These are phyloP conservation scores for Brachionus paranguensis DNA, from an alignment of 1,140 invertebrate genomes.

Conservation along the genomic window DNA sequence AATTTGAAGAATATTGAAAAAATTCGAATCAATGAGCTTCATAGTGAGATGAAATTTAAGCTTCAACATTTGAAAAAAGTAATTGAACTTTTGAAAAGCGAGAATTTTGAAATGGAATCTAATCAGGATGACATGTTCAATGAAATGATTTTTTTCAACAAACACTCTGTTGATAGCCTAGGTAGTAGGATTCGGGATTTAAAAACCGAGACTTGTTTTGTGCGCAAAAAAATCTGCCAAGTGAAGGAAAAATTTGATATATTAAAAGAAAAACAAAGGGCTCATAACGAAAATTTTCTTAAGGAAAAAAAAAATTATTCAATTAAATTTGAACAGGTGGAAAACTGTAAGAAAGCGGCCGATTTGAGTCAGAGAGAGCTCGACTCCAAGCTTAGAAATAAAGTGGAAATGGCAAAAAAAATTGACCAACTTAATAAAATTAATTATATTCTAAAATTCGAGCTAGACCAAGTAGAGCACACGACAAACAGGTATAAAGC, in stretches of 20 bases:
- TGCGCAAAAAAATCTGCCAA: not conserved
- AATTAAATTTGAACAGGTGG: not conserved
- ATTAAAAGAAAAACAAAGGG: not conserved
- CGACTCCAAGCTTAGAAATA: not conserved
- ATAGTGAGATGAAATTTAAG: not conserved
- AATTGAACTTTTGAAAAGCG: not conserved
- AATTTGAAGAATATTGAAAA: slow-evolving; percentile 16
- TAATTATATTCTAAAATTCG: slow-evolving; percentile 11
- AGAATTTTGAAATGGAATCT: not conserved
- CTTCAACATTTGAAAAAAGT: not conserved
- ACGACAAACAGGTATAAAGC: not conserved
- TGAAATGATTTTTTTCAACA: not conserved
- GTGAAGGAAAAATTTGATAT: not conserved
- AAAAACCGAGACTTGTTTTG: not conserved
- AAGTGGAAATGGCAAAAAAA: not conserved
- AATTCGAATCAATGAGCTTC: not conserved
- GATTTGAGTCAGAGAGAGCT: not conserved
- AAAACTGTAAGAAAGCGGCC: not conserved
- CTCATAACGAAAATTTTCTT: slow-evolving; percentile 28
- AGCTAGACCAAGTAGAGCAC: not conserved
- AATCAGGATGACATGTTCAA: not conserved
- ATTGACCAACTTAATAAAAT: not conserved
- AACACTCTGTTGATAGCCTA: not conserved
- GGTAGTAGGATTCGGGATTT: not conserved
- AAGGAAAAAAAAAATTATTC: not conserved